Evolutionary conservation across 2,113 vertebrate species (phyloP).

Genomic region (Percina caprodes): DNA sequence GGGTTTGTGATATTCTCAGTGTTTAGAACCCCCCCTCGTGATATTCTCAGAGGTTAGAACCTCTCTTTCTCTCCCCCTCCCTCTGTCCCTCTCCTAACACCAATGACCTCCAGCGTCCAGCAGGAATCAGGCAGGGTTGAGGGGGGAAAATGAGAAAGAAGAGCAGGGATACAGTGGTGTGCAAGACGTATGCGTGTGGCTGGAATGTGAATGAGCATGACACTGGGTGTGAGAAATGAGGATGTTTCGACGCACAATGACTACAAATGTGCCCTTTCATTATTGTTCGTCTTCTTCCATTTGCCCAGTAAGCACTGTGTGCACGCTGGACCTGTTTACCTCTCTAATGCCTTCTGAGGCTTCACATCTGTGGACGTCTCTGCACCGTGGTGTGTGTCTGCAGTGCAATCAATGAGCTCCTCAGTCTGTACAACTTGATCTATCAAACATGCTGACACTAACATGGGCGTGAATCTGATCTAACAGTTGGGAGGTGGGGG

Average conservation of each 20-base stretch:
- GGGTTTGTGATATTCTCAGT: conserved; percentile 57
- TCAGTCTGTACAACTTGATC: conserved; percentile 37
- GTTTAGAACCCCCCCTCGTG: conserved; percentile 38
- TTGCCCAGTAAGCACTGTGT: conserved; percentile 26
- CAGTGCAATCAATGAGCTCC: conserved; percentile 51
- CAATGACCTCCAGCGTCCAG: conserved; percentile 71
- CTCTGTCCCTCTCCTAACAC: conserved; percentile 36
- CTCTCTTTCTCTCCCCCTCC: conserved; percentile 26
- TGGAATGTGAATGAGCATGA: conserved; percentile 70
- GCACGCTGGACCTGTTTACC: conserved; percentile 32
- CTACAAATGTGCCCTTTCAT: conserved; percentile 72
- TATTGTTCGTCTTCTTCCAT: conserved; percentile 50
- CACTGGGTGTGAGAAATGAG: conserved; percentile 46
- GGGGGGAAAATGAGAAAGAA: conserved; percentile 63
- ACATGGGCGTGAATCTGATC: no score
- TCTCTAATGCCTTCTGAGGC: conserved; percentile 11
- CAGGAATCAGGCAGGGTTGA: conserved; percentile 56
- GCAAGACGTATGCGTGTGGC: conserved; percentile 42
- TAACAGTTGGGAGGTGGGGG: no score
- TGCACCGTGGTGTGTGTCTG: conserved; percentile 18
- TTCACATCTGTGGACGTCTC: conserved; percentile 27
- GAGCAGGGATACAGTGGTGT: conserved; percentile 30
- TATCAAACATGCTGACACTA: conserved; percentile 60
- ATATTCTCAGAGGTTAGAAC: conserved; percentile 47
- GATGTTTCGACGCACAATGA: conserved; percentile 66